Evolutionary conservation across 2,113 vertebrate species (phyloP), one percentile per base, ranked within the genome.

Genomic region (Planiliza haematocheilus): DNA sequence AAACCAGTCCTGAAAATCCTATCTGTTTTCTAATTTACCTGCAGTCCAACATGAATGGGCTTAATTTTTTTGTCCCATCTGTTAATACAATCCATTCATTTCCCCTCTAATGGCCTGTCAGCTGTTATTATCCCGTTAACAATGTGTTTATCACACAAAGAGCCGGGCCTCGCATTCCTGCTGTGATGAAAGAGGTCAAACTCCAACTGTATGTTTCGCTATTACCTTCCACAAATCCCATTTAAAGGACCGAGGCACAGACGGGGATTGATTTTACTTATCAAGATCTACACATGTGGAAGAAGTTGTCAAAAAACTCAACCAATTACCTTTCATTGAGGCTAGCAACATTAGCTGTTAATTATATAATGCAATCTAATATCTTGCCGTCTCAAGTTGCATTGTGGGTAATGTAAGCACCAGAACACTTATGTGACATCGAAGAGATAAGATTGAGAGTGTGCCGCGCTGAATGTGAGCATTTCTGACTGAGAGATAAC

Each of bases 11-110:
- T 45, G 48, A 37, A 62, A 70, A 65, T 55, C 42, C 36, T 62
- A 68, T 77, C 60, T 53, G 64, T 74, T 72, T 76, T 80, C 39
- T 74, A 60, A 85, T 75, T 75, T 67, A 76, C 79, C 77, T 70
- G 49, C 41, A 21, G 56, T 42, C 17, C 21, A 51, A 67, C 58
- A 56, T 74, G 71, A 81, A 80, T 53, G 20, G 56, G 60, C 36
- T 74, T 85, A 20, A 37, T 77, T 72, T 68, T 60, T 66, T 68
- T 18, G 37, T 62, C 43, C 70, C 61, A 63, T 68, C 53, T 69
- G 51, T 30, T 79, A 49, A 82, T 48, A 63, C 12, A 65, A 71
- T 70, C 41, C 77, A 71, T 74, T 73, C 1, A 74, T 70, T 64
- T 53, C 36, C 34, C 2, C 0, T n/a, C 0, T 76, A 74, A 63